Percentiles rank a stretch among this genome's conserved stretches.
Conservation (phyloP, 2,113 vertebrate genomes). For the Malurus cyaneus region DNA sequence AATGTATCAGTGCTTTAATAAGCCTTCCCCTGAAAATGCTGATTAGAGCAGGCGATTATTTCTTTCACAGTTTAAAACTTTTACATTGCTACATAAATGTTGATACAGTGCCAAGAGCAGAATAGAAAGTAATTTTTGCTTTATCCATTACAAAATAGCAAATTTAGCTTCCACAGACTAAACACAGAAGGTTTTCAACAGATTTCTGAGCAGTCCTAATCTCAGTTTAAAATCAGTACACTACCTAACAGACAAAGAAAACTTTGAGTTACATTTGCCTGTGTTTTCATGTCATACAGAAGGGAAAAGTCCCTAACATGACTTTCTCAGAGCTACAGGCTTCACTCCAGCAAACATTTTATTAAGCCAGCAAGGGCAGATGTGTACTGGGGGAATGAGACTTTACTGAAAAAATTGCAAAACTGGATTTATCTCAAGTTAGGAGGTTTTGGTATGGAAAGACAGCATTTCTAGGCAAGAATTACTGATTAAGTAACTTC, state of each 20-base stretch:
- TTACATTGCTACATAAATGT: neutral
- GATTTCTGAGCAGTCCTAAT: neutral
- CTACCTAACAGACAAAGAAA: neutral
- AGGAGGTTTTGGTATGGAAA: neutral
- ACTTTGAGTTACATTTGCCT: neutral
- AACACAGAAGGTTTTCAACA: neutral
- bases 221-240: neutral
- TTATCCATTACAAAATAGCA: neutral
- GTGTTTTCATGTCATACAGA: neutral
- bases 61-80: slow-evolving; percentile 34
- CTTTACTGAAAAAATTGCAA: neutral
- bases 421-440: neutral
- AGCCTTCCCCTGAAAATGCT: neutral
- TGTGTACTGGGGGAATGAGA: accelerated
- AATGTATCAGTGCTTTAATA: slow-evolving; percentile 57
- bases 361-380: neutral
- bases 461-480: neutral
- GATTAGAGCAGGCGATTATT: slow-evolving; percentile 33
- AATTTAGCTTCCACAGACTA: neutral
- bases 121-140: neutral
- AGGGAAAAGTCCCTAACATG: neutral
- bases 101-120: neutral
- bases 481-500: neutral
- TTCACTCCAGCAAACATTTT: neutral
- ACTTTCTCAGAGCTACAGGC: neutral